A percentile compares a stretch with the other conserved stretches of the same genome.
Conservation (phyloP, 2,888 invertebrate genomes). For the Cantharis nigra region DNA sequence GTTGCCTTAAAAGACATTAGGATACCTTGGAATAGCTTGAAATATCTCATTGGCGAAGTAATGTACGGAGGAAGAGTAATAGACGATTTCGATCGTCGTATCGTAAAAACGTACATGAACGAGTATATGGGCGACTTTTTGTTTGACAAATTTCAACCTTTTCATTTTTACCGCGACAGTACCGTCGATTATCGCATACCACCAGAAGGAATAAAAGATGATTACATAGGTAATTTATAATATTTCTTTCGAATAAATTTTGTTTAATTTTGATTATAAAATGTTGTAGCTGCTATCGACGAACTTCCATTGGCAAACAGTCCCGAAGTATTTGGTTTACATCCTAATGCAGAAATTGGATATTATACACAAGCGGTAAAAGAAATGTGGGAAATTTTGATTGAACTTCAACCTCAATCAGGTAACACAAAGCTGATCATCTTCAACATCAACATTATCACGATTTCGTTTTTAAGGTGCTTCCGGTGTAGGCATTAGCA, state of each 20-base stretch:
- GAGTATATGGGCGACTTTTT: conserved; percentile 95
- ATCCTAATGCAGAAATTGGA: conserved; percentile 94
- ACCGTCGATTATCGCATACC: conserved; percentile 81
- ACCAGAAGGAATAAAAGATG: conserved; percentile 64
- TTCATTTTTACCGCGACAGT: conserved; percentile 82
- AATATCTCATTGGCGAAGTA: conserved; percentile 92
- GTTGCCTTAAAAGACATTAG: conserved; percentile 61
- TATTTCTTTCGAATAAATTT: not conserved
- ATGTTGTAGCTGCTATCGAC: conserved; percentile 72
- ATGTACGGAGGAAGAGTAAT: conserved; percentile 96
- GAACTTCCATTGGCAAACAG: conserved; percentile 80
- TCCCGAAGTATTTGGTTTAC: conserved; percentile 90
- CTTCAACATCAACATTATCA: not conserved
- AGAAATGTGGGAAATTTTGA: conserved; percentile 84
- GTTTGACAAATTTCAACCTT: conserved; percentile 89
- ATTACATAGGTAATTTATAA: conserved; percentile 67
- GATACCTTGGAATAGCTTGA: conserved; percentile 89
- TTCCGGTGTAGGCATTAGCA: conserved; percentile 71
- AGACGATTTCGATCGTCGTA: conserved; percentile 87
- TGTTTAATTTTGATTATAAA: not conserved
- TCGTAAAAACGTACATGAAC: conserved; percentile 87
- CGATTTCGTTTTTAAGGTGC: conserved; percentile 59
- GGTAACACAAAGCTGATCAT: conserved; percentile 52
- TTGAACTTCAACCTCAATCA: conserved; percentile 88
- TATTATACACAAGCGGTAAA: conserved; percentile 88